These are phyloP conservation scores for Hippasteria phrygiana DNA, from an alignment of 53 echinoderm and acorn worm genomes.

Conservation along the genomic window DNA sequence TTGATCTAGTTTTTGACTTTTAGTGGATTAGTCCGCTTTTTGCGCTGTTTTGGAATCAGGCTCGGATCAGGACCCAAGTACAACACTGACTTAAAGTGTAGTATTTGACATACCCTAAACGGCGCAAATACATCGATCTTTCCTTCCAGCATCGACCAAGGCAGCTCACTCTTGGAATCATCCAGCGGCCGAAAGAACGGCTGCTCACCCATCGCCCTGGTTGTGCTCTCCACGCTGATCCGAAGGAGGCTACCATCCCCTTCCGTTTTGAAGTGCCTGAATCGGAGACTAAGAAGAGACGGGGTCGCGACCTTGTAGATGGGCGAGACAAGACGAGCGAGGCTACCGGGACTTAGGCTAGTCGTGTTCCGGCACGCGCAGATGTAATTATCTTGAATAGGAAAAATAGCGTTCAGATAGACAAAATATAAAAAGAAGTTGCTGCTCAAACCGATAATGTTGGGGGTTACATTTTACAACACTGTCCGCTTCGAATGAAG, in stretches of 20 bases:
- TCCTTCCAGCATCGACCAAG: slow-evolving; percentile 33
- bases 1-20: too few species aligned
- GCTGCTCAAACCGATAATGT: too few species aligned
- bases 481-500: too few species aligned
- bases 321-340: slow-evolving; percentile 50
- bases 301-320: slow-evolving; percentile 54
- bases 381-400: slow-evolving; percentile 36
- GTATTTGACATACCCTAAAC: slow-evolving; percentile 16
- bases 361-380: slow-evolving; percentile 44
- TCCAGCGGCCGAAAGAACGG: slow-evolving; percentile 19
- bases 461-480: too few species aligned
- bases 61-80: too few species aligned
- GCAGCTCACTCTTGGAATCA: background rate
- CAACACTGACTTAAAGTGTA: background rate
- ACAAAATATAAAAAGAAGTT: too few species aligned
- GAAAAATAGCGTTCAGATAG: background rate
- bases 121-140: slow-evolving; percentile 33
- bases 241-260: slow-evolving; percentile 40
- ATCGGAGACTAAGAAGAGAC: slow-evolving; percentile 53
- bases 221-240: background rate
- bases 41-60: too few species aligned
- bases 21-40: too few species aligned
- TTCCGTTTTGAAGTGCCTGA: slow-evolving; percentile 56
- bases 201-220: slow-evolving; percentile 1
- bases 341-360: slow-evolving; percentile 6